These are phyloP conservation scores for Ivindomyrus marchei DNA, from an alignment of 2,113 vertebrate genomes.

Conservation along the genomic window DNA sequence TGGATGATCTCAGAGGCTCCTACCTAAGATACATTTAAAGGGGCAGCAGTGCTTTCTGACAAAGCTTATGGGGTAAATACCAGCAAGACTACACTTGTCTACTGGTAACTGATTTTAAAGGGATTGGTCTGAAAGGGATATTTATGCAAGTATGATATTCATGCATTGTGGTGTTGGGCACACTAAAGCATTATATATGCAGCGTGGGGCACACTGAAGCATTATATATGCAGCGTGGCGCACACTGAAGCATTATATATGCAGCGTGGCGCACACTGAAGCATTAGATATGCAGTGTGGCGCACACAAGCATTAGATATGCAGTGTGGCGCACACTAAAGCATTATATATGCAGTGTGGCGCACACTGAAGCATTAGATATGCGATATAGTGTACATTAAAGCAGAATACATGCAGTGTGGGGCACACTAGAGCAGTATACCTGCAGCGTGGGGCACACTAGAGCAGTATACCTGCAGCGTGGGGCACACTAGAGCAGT, in stretches of 20 bases:
- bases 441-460: not conserved
- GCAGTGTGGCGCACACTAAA: not conserved
- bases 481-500: not conserved
- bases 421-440: too few relatives aligned
- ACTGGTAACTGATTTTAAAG: not conserved
- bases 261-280: not conserved
- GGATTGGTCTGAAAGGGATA: not conserved
- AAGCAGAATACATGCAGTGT: fast-evolving
- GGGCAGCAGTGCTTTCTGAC: not conserved
- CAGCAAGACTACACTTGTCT: not conserved
- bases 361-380: too few relatives aligned
- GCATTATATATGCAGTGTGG: not conserved
- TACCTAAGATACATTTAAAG: not conserved
- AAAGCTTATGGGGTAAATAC: not conserved
- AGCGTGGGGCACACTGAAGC: not conserved
- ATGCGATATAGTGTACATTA: too few relatives aligned
- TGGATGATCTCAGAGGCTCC: not conserved
- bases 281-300: not conserved
- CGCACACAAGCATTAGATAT: not conserved
- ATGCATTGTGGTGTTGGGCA: not conserved
- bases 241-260: not conserved
- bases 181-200: not conserved
- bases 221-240: not conserved
- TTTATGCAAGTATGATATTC: not conserved
- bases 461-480: not conserved